Conservation (phyloP, 2,888 invertebrate genomes). For the Archaeoteleia sp. region DNA sequence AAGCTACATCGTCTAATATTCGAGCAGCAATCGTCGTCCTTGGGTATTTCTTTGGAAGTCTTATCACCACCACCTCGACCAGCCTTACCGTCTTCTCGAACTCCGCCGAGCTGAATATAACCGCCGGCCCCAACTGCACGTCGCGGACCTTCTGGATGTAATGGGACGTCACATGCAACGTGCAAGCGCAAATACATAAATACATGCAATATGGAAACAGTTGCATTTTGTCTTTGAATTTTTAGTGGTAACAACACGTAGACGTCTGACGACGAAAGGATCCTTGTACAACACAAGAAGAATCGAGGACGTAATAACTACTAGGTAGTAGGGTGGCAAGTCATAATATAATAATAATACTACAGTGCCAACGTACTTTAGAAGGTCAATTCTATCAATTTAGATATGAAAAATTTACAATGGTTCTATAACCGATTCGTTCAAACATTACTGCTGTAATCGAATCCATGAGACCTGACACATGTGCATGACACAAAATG, state of each 20-base stretch:
- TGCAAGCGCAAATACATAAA: slow-evolving; percentile 58
- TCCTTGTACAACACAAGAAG: slow-evolving; percentile 24
- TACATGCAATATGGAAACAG: slow-evolving; percentile 52
- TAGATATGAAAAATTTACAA: no score
- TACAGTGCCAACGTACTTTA: no score
- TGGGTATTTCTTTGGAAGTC: slow-evolving; percentile 49
- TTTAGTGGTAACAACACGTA: slow-evolving; percentile 41
- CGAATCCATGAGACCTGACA: no score
- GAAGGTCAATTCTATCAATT: no score
- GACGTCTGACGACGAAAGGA: slow-evolving; percentile 36
- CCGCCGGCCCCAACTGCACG: slow-evolving; percentile 51
- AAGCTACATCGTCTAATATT: slow-evolving; percentile 64
- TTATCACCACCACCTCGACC: slow-evolving; percentile 50
- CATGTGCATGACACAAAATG: no score
- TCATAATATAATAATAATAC: no score
- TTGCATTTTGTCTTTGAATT: slow-evolving; percentile 31
- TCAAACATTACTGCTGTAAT: no score
- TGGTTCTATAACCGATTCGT: no score
- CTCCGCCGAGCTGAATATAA: slow-evolving; percentile 60
- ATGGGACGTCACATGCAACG: slow-evolving; percentile 61
- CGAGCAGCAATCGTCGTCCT: slow-evolving; percentile 61
- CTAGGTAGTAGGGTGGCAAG: no score
- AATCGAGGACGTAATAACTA: slow-evolving; percentile 24
- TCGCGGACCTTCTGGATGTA: slow-evolving; percentile 62
- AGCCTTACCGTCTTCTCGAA: slow-evolving; percentile 70